Evolutionary conservation across 1,140 invertebrate genomes (phyloP).

Genomic region (Apis mellifera): DNA sequence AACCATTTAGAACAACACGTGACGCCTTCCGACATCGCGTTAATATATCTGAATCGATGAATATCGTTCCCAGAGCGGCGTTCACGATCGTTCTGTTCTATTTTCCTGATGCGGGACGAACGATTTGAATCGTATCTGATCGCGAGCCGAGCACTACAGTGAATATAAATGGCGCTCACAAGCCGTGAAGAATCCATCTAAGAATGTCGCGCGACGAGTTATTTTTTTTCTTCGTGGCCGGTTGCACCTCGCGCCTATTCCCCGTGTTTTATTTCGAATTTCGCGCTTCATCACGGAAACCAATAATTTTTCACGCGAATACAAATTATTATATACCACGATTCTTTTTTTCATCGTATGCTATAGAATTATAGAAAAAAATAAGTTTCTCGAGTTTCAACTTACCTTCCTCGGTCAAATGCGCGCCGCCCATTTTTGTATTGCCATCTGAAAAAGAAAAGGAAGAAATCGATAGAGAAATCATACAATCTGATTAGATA

Average conservation of each 20-base stretch:
- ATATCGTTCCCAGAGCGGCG: constrained; percentile 45
- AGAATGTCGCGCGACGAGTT: constrained; percentile 67
- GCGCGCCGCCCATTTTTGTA: constrained; percentile 80
- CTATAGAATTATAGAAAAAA: neutral
- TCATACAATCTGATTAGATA: neutral
- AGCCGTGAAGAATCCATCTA: constrained; percentile 64
- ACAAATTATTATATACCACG: too few species aligned
- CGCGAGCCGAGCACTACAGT: constrained; percentile 28
- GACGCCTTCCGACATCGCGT: constrained; percentile 28
- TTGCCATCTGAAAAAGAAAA: constrained; percentile 76
- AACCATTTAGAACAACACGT: neutral
- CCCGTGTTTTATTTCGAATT: constrained; percentile 24
- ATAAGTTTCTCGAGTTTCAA: constrained; percentile 22
- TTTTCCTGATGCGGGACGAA: constrained; percentile 57
- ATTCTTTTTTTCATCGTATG: too few species aligned
- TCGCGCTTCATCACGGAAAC: constrained; percentile 47
- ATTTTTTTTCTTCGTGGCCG: constrained; percentile 46
- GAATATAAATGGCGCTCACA: constrained; percentile 62
- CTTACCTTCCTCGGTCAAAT: constrained; percentile 83
- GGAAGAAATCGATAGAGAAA: too few species aligned
- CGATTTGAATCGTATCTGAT: constrained; percentile 66
- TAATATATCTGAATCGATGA: constrained; percentile 57
- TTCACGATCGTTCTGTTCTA: constrained; percentile 29
- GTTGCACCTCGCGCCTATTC: constrained; percentile 50
- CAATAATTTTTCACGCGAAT: constrained; percentile 11